Evolutionary conservation across 2,797 vertebrate genomes (phyloP).

Genomic region (Chiroxiphia lanceolata): DNA sequence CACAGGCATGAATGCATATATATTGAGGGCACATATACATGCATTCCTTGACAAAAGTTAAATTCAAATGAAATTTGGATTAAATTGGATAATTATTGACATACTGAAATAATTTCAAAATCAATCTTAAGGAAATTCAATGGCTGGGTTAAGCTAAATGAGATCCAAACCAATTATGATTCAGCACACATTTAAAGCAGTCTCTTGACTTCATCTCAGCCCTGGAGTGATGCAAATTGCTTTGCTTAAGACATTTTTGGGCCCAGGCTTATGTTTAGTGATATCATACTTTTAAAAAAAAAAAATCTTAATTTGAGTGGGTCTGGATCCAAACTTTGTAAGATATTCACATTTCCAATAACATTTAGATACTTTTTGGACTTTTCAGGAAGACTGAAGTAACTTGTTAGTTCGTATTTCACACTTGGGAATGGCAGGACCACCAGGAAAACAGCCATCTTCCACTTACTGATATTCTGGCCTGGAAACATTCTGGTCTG

Average conservation of each 20-base stretch:
- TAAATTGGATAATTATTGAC: neutral
- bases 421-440: neutral
- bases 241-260: neutral
- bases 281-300: rapidly evolving
- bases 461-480: neutral
- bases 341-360: neutral
- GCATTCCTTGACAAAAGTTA: neutral
- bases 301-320: neutral
- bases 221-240: neutral
- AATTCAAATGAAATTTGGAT: neutral
- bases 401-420: neutral
- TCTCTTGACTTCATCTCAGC: neutral
- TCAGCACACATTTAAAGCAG: neutral
- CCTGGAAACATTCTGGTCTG: neutral
- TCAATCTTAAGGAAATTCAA: neutral
- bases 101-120: conserved; percentile 14
- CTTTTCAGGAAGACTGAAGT: neutral
- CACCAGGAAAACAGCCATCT: neutral
- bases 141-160: neutral
- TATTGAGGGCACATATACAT: no score
- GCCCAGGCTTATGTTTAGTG: neutral
- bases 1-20: neutral
- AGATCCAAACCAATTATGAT: neutral
- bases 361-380: neutral
- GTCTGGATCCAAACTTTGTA: neutral